Percentiles rank a stretch among this genome's conserved stretches.
These are phyloP conservation scores for Orussus abietinus DNA, from an alignment of 1,140 invertebrate genomes.

Conservation along the genomic window DNA sequence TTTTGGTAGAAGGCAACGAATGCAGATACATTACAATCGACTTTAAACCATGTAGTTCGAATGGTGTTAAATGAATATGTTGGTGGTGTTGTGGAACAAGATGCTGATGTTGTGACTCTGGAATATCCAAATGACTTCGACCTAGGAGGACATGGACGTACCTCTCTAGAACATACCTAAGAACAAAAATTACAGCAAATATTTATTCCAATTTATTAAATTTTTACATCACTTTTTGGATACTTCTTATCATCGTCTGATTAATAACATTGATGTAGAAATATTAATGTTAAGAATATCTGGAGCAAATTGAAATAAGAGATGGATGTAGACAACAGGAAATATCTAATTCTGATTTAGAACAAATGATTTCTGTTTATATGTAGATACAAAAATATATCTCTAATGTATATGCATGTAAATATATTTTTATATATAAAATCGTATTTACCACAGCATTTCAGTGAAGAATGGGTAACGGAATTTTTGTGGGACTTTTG, in stretches of 20 bases:
- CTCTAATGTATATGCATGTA: no score
- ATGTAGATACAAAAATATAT: no score
- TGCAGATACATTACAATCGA: constrained; percentile 89
- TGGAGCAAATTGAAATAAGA: no score
- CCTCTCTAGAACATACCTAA: constrained; percentile 82
- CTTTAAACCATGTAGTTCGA: constrained; percentile 86
- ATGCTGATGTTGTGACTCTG: constrained; percentile 38
- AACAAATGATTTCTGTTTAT: no score
- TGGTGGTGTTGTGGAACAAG: constrained; percentile 42
- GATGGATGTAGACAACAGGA: no score
- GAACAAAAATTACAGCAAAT: constrained; percentile 11
- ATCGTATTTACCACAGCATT: constrained; percentile 75
- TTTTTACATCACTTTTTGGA: no score
- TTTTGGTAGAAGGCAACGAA: constrained; percentile 81
- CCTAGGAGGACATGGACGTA: constrained; percentile 88
- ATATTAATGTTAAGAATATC: no score
- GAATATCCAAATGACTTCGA: constrained; percentile 69
- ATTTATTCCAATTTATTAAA: constrained; percentile 3
- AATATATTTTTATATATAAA: constrained; percentile 4
- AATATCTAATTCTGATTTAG: no score
- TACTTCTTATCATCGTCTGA: no score
- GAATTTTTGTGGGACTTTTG: constrained; percentile 94
- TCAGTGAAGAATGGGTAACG: constrained; percentile 97
- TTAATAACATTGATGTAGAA: no score
- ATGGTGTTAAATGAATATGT: constrained; percentile 73